These are phyloP conservation scores for Syngnathus acus DNA, from an alignment of 2,797 vertebrate genomes.

Conservation along the genomic window DNA sequence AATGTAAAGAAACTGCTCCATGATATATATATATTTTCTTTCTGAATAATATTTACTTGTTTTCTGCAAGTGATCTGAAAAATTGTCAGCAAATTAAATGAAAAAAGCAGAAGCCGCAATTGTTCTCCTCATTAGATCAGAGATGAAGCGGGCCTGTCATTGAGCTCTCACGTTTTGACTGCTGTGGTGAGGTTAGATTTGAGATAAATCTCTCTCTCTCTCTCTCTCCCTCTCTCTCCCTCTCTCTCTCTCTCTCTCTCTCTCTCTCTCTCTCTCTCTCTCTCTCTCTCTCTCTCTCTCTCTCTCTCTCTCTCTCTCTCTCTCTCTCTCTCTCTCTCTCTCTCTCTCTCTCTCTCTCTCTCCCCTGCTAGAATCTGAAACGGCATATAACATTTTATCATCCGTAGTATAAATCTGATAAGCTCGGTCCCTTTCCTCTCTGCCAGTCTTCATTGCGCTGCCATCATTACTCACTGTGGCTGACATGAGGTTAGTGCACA, in stretches of 20 bases:
- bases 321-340: too few relatives aligned
- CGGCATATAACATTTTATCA: conserved; percentile 58
- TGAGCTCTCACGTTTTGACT: conserved; percentile 18
- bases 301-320: too few relatives aligned
- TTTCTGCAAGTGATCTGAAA: neutral
- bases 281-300: too few relatives aligned
- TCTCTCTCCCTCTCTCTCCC: too few relatives aligned
- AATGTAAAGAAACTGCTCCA: neutral
- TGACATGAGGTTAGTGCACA: conserved; percentile 56
- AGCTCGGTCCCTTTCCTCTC: conserved; percentile 50
- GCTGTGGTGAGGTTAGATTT: conserved; percentile 37
- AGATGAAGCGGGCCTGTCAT: conserved; percentile 19
- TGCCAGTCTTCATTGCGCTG: conserved; percentile 51
- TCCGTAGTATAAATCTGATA: conserved; percentile 52
- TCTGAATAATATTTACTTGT: neutral
- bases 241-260: too few relatives aligned
- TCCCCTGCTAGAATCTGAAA: conserved; percentile 45
- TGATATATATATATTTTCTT: neutral
- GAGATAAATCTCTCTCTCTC: conserved; percentile 20
- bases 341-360: too few relatives aligned
- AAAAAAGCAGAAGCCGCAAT: neutral
- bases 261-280: too few relatives aligned
- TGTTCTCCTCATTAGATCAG: neutral
- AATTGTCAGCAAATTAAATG: neutral
- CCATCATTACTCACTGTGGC: conserved; percentile 61